Evolutionary conservation across 2,888 invertebrate genomes (phyloP).

Genomic region (Parascotia fuliginaria): DNA sequence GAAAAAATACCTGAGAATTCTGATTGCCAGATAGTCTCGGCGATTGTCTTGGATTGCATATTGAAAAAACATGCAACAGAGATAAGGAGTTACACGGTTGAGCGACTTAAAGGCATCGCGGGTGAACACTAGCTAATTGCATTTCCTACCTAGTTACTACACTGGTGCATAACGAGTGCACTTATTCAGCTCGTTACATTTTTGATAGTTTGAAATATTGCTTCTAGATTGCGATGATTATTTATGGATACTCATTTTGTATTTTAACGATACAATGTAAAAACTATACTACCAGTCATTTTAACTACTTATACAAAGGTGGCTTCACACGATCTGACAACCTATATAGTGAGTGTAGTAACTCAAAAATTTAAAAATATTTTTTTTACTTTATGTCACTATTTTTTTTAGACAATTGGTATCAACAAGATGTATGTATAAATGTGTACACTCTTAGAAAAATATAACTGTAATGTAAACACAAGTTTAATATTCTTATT

Average conservation of each 20-base stretch:
- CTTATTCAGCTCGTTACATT: conserved; percentile 43
- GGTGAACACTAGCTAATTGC: conserved; percentile 77
- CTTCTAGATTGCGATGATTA: conserved; percentile 18
- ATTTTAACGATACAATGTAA: background rate
- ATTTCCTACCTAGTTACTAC: conserved; percentile 81
- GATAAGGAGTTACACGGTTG: conserved; percentile 82
- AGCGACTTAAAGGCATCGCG: conserved; percentile 76
- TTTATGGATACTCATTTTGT: conserved; percentile 1
- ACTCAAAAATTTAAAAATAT: too few relatives aligned
- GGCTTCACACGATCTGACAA: too few relatives aligned
- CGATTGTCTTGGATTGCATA: conserved; percentile 83
- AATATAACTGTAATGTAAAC: too few relatives aligned
- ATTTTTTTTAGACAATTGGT: too few relatives aligned
- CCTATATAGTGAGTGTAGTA: too few relatives aligned
- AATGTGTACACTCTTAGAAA: too few relatives aligned
- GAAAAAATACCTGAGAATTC: conserved; percentile 83
- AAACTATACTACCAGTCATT: background rate
- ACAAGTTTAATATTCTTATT: too few relatives aligned
- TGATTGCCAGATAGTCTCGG: conserved; percentile 76
- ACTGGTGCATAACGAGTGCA: conserved; percentile 53
- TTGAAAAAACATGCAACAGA: conserved; percentile 85
- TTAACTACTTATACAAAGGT: too few relatives aligned
- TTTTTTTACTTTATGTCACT: too few relatives aligned
- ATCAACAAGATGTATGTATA: too few relatives aligned
- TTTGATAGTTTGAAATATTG: conserved; percentile 40